Base-by-base conservation (phyloP, 2,888 invertebrate species). In the Drosophila setosimentum region DNA sequence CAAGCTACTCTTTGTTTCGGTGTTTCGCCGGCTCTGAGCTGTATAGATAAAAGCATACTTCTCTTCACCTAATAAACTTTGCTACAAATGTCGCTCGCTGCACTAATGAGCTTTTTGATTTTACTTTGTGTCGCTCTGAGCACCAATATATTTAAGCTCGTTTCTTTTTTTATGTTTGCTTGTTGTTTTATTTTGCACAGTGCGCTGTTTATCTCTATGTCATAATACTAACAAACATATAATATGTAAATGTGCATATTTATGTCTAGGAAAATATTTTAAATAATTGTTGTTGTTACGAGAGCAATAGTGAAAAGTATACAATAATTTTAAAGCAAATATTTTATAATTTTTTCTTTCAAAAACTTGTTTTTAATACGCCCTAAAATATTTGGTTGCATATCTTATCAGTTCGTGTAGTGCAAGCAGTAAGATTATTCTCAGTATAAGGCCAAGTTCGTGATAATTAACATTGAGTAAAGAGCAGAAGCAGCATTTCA, bases 391-490 rank as follows among this genome's bases (percentile, higher is more conserved):
- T 21, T 51, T 18, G 3, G 11, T 33, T 27, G 50, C 35, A 60
- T 60, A 29, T 60, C 29, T 60, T 29, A 60, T 61, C 27, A 32
- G 30, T 11, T 4, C 11, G 3, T 13, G 50, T 30, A 24, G 37
- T n/a, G 27, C 10, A 33, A 59, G 18, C 45, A 16, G 10, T 32
- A 1, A 58, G 58, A 33, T 58, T 58, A 48, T 48, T 33, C 18
- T 27, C 0, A 32, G 33, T 48, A 33, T 48, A 29, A n/a, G 42
- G 29, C 35, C 33, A 45, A 27, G 10, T 35, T 21, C 18, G 24
- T 21, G 24, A 96, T 82, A 96, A 96, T 96, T 96, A 96, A n/a
- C 51, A 8, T 32, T 32, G n/a, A 32, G 24, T 10, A 24, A 7
- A 11, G 11, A 29, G 6, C 29, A n/a, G 6, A 2, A 49, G 8